phyloP scores from a whole-genome alignment of 2,888 invertebrate genomes.

The Amblyjoppa fuscipennis region DNA sequence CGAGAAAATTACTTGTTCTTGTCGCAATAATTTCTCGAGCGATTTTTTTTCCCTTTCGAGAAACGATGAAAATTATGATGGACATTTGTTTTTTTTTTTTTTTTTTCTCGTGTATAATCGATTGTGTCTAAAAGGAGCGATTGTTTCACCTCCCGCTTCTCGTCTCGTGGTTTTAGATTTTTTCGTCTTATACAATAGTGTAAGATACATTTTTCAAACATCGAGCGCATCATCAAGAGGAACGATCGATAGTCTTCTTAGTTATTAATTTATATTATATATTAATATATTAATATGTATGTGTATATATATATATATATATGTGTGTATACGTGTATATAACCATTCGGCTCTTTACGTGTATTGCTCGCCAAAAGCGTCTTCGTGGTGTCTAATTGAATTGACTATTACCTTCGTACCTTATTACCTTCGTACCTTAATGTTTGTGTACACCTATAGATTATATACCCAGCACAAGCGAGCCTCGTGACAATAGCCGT shows the following conservation, averaged over 20 bases:
- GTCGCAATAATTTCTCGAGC: neutral
- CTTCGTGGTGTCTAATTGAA: conserved; percentile 78
- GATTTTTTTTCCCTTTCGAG: neutral
- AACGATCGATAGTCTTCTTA: conserved; percentile 69
- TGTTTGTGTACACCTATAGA: conserved; percentile 53
- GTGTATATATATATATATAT: neutral
- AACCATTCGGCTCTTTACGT: conserved; percentile 69
- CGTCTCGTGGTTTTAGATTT: conserved; percentile 1
- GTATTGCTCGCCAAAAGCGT: conserved; percentile 78
- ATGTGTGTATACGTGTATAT: conserved; percentile 3
- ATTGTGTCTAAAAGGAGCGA: neutral
- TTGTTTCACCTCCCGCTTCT: neutral
- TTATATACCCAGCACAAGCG: conserved; percentile 29
- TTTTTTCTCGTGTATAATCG: neutral
- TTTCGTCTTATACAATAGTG: conserved; percentile 13
- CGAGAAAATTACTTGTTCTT: conserved; percentile 7
- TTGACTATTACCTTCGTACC: conserved; percentile 79
- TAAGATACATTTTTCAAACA: conserved; percentile 35
- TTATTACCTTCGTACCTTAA: conserved; percentile 68
- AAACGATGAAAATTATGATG: conserved; percentile 13
- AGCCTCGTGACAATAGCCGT: conserved; percentile 34
- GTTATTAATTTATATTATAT: conserved; percentile 42
- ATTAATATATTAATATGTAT: neutral
- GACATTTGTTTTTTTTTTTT: neutral
- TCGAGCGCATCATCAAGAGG: conserved; percentile 38